phyloP scores from a whole-genome alignment of 2,797 vertebrate species.

The Borostomias antarcticus region DNA sequence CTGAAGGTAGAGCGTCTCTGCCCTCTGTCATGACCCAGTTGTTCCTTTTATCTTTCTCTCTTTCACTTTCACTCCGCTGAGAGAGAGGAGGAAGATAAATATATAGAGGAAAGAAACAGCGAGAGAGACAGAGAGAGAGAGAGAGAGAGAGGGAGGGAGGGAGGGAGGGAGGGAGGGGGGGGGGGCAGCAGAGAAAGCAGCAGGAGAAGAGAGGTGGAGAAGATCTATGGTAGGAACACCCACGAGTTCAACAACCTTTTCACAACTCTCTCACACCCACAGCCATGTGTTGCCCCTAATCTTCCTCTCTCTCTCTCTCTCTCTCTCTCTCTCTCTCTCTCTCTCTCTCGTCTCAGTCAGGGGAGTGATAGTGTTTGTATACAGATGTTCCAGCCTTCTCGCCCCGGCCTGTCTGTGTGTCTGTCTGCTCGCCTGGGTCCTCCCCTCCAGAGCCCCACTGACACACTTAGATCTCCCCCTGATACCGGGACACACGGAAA shows the following conservation, averaged over 20 bases:
- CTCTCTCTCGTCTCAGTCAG: slow-evolving; percentile 59
- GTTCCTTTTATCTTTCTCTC: slow-evolving; percentile 32
- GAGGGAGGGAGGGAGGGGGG: background rate
- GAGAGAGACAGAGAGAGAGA: background rate
- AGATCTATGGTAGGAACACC: too few species aligned
- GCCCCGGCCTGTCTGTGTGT: too few species aligned
- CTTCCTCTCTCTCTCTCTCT: too few species aligned
- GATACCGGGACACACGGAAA: slow-evolving; percentile 51
- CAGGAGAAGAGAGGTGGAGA: too few species aligned
- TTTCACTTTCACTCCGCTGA: background rate
- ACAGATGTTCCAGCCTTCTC: too few species aligned
- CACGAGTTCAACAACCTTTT: too few species aligned
- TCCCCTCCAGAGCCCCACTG: slow-evolving; percentile 70
- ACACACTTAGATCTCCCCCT: slow-evolving; percentile 55
- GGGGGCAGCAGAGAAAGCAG: too few species aligned
- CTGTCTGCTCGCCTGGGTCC: slow-evolving; percentile 37
- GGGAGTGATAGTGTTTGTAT: too few species aligned
- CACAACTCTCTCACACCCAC: background rate
- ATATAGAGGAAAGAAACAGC: background rate
- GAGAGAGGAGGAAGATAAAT: too few species aligned
- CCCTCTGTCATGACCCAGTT: slow-evolving; percentile 47
- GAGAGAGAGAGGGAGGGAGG: background rate
- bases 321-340: slow-evolving; percentile 50
- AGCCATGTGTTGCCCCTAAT: slow-evolving; percentile 43
- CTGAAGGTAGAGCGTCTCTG: slow-evolving; percentile 34